Evolutionary conservation across 2,888 invertebrate genomes (phyloP).

Genomic region (Macrophya annulata): DNA sequence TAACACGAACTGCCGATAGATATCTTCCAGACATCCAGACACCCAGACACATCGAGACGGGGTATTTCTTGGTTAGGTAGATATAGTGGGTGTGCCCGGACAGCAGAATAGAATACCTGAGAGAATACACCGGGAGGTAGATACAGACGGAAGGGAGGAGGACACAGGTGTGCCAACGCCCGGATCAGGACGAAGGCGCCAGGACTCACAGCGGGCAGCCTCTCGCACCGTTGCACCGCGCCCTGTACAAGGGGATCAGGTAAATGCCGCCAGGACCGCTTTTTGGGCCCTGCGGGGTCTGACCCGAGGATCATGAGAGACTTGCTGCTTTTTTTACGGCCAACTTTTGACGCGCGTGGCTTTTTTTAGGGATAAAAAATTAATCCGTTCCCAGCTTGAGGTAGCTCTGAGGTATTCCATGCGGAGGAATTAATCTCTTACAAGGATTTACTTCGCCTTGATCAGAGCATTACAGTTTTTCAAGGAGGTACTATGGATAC

Average conservation of each 20-base stretch:
- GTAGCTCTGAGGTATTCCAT: neutral
- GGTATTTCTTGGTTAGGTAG: constrained; percentile 6
- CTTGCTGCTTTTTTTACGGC: constrained; percentile 31
- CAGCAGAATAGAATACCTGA: constrained; percentile 53
- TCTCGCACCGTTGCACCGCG: constrained; percentile 60
- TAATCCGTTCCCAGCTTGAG: constrained; percentile 48
- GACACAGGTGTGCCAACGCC: constrained; percentile 68
- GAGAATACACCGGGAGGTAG: constrained; percentile 55
- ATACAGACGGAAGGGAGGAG: constrained; percentile 57
- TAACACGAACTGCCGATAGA: constrained; percentile 54
- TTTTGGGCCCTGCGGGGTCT: constrained; percentile 45
- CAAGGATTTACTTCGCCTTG: neutral
- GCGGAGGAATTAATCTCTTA: constrained; percentile 15
- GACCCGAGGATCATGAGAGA: constrained; percentile 46
- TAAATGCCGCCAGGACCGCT: constrained; percentile 56
- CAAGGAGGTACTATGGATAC: neutral
- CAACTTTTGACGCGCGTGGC: constrained; percentile 53
- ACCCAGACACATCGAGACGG: constrained; percentile 35
- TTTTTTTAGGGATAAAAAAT: constrained; percentile 46
- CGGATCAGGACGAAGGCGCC: constrained; percentile 66
- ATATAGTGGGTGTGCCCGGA: constrained; percentile 39
- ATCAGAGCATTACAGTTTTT: neutral
- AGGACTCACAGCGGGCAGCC: constrained; percentile 68
- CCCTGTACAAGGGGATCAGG: constrained; percentile 57
- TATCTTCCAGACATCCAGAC: constrained; percentile 55